A percentile compares a stretch with the other conserved stretches of the same genome.
Conservation (phyloP, 2,113 vertebrate genomes). For the Physeter macrocephalus region DNA sequence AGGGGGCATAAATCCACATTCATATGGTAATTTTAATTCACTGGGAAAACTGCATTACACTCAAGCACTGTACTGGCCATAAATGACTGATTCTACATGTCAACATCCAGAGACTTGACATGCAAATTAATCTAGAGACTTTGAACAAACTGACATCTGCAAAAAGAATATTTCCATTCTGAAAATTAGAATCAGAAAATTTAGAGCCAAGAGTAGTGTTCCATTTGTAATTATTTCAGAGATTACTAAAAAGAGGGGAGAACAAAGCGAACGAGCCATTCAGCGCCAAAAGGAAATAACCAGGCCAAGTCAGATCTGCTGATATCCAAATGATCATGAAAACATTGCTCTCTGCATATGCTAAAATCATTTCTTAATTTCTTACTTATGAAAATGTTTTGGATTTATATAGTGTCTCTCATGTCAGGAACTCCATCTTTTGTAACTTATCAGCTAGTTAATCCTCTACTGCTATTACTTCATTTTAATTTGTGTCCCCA, state of each 20-base stretch:
- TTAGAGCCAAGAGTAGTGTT: neutral
- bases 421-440: neutral
- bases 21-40: neutral
- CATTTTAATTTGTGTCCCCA: neutral
- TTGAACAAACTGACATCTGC: neutral
- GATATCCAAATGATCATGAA: neutral
- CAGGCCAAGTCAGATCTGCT: neutral
- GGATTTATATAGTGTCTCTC: neutral
- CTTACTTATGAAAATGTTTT: neutral
- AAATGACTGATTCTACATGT: neutral
- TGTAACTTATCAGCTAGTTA: neutral
- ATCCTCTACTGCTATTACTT: neutral
- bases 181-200: conserved; percentile 2
- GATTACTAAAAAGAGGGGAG: neutral
- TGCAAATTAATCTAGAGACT: neutral
- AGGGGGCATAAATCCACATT: neutral
- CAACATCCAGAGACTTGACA: neutral
- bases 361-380: neutral
- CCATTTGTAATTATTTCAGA: neutral
- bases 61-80: neutral
- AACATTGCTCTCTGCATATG: neutral
- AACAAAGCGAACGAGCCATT: neutral
- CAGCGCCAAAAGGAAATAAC: neutral
- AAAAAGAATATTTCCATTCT: neutral
- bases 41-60: neutral